Percentiles rank a stretch among this genome's conserved stretches.
Conservation (phyloP, 1,140 invertebrate species). For the Leptopilina boulardi region DNA sequence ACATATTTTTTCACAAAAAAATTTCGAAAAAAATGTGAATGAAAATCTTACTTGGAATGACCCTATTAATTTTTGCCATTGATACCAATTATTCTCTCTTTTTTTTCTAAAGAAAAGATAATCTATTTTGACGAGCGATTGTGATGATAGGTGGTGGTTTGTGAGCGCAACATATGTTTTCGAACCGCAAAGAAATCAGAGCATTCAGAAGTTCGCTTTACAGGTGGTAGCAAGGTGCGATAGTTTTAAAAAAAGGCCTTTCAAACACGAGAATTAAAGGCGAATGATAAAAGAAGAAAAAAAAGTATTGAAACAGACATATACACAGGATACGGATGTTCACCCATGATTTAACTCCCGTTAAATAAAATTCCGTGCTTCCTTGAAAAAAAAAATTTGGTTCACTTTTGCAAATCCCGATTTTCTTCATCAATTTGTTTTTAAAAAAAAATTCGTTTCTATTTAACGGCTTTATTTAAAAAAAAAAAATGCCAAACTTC, state of each 20-base stretch:
- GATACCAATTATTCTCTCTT: no score
- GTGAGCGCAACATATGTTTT: neutral
- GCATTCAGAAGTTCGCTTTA: neutral
- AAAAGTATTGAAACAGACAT: constrained; percentile 8
- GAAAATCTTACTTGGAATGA: no score
- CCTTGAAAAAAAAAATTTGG: no score
- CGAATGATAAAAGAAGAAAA: constrained; percentile 1
- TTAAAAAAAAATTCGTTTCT: neutral
- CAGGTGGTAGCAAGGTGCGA: constrained; percentile 20
- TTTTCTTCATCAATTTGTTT: neutral
- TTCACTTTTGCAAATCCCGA: constrained; percentile 39
- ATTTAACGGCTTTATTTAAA: constrained; percentile 24
- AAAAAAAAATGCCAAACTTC: neutral
- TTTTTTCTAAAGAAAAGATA: no score
- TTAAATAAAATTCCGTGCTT: constrained; percentile 61
- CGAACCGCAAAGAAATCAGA: constrained; percentile 6
- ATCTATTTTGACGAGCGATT: constrained; percentile 31
- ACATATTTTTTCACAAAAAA: no score
- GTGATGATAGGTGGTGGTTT: constrained; percentile 13
- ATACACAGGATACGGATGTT: constrained; percentile 62
- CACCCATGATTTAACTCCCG: constrained; percentile 66
- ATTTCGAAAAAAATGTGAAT: no score
- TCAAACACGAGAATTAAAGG: neutral
- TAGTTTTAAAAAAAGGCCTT: constrained; percentile 31
- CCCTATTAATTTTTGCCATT: no score